phyloP scores from a whole-genome alignment of 2,113 vertebrate species.

The Ranitomeya variabilis region DNA sequence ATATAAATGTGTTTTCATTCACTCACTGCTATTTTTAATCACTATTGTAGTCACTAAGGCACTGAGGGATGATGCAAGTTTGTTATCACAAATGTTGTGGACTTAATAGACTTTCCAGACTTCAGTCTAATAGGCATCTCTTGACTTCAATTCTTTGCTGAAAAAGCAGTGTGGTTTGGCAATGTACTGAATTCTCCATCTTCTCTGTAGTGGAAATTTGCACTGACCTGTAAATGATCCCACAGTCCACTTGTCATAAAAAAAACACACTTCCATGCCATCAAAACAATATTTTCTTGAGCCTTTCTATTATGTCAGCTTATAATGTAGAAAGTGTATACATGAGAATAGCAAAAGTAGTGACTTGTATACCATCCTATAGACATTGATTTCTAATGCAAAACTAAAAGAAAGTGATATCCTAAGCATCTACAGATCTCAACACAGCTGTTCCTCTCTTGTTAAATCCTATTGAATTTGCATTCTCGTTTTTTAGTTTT shows the following conservation, averaged over 20 bases:
- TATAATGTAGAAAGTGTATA: slow-evolving; percentile 19
- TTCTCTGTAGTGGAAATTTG: slow-evolving; percentile 53
- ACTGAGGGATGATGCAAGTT: slow-evolving; percentile 42
- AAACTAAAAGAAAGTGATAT: not conserved
- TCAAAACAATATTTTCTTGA: slow-evolving; percentile 36
- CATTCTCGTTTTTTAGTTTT: not conserved
- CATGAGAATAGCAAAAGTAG: slow-evolving; percentile 7
- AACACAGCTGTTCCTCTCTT: not conserved
- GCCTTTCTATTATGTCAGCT: slow-evolving; percentile 3
- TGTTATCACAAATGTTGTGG: slow-evolving; percentile 53
- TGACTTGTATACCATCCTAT: not conserved
- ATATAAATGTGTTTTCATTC: slow-evolving; percentile 32
- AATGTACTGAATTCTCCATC: slow-evolving; percentile 23
- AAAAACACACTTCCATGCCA: slow-evolving; percentile 51
- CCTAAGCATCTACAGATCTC: not conserved
- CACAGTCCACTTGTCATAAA: slow-evolving; percentile 54
- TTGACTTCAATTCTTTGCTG: slow-evolving; percentile 49
- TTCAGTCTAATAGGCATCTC: slow-evolving; percentile 44
- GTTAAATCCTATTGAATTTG: not conserved
- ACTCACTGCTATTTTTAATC: slow-evolving; percentile 37
- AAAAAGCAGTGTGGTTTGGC: slow-evolving; percentile 55
- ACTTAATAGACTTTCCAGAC: slow-evolving; percentile 57
- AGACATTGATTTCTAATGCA: not conserved
- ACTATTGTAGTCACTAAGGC: slow-evolving; percentile 25
- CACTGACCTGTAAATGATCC: slow-evolving; percentile 55